Evolutionary conservation across 2,888 invertebrate species (phyloP).

Genomic region (Antheraea yamamai): DNA sequence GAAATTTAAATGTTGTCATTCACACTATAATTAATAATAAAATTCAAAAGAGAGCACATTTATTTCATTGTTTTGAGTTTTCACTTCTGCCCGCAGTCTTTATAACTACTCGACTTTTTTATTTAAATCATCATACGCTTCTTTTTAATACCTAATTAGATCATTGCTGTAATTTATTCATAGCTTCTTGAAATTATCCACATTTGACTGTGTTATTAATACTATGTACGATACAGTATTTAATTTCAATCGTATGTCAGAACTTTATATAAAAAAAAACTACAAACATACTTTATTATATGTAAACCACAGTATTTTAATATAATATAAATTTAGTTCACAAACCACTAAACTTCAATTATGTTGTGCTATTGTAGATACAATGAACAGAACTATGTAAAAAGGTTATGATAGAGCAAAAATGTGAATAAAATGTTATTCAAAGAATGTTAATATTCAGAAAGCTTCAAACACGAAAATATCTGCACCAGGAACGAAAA

Average conservation of each 20-base stretch:
- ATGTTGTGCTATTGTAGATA: not conserved
- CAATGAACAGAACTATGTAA: not conserved
- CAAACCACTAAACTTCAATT: not conserved
- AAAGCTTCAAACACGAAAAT: constrained; percentile 12
- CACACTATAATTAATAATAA: too few relatives aligned
- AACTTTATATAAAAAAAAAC: not conserved
- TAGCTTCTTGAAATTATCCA: too few relatives aligned
- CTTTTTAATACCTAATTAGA: too few relatives aligned
- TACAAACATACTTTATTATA: not conserved
- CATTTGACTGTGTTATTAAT: not conserved
- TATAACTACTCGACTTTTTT: too few relatives aligned
- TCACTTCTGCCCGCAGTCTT: too few relatives aligned
- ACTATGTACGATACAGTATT: not conserved
- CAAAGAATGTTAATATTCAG: not conserved
- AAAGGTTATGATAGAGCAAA: not conserved
- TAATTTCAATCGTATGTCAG: not conserved
- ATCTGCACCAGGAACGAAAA: constrained; percentile 40
- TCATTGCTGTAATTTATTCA: too few relatives aligned
- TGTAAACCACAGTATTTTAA: not conserved
- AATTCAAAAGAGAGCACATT: too few relatives aligned
- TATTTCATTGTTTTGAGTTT: too few relatives aligned
- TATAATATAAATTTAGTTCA: not conserved
- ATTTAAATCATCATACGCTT: too few relatives aligned
- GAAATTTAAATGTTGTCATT: too few relatives aligned
- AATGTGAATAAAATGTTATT: not conserved